Percentiles rank a stretch among this genome's conserved stretches.
Conservation (phyloP, 2,113 vertebrate genomes). For the Acinonyx jubatus region DNA sequence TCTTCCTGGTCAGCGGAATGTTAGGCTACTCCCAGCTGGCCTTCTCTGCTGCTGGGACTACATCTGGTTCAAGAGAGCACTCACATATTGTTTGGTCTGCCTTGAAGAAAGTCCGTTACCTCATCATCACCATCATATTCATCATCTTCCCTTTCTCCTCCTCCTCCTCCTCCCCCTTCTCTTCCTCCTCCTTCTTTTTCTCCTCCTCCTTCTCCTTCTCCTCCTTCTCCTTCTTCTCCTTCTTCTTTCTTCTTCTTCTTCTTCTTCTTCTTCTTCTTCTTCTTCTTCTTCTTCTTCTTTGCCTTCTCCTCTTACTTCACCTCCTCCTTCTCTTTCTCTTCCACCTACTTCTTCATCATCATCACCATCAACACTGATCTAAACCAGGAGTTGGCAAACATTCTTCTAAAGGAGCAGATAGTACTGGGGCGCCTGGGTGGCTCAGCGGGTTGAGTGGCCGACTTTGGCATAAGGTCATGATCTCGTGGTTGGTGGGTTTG, state of each 20-base stretch:
- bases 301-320: no score
- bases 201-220: no score
- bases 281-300: no score
- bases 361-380: neutral
- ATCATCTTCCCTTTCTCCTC: neutral
- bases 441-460: neutral
- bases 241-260: no score
- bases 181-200: fast-evolving
- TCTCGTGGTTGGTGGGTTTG: neutral
- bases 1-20: neutral
- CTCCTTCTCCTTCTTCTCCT: neutral
- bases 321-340: neutral
- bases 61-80: neutral
- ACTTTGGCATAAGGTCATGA: neutral
- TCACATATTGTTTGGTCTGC: neutral
- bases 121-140: neutral
- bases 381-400: neutral
- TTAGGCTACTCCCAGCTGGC: neutral
- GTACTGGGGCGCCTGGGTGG: no score
- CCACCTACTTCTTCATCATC: neutral
- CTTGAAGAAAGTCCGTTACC: neutral
- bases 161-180: no score
- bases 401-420: neutral
- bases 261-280: no score
- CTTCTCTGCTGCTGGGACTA: neutral